Base-by-base conservation (phyloP, 2,888 invertebrate species). In the Sarcophaga caerulescens region DNA sequence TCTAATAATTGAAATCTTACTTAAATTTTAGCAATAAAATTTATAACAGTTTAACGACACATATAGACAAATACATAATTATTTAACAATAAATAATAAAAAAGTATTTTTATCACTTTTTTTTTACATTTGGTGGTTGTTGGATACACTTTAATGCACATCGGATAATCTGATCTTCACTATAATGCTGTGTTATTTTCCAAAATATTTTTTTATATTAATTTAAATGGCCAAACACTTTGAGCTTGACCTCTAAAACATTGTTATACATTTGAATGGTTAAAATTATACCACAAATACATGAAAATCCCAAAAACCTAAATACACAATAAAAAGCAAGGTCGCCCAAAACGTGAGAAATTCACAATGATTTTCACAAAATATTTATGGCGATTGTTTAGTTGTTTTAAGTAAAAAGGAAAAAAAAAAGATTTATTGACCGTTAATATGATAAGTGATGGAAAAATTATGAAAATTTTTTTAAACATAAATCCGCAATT, bases 221-320 rank as follows among this genome's bases (percentile, higher is more conserved):
- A 68, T 66, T 68, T 11, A 62, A 63, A 63, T 71, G 23, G 14
- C 19, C 35, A 47, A 57, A 80, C 75, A 59, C 52, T 63, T 65
- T 83, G 80, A 71, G 76, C 77, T 83, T 86, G 86, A 86, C 86
- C 80, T 86, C 52, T 70, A 62, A 84, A 71, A 77, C 23, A 3
- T 66, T 59, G 60, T 47, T 65, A 74, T 47, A 78, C 14, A 47
- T 77, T 74, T 74, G 35, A 35, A 23, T 63, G 12, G n/a, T 59
- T 63, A 19, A 14, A 68, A 60, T 52, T 44, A 52, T 52, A 65
- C 21, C 62, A 60, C 35, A 25, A n/a, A 71, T 14, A 47, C 75
- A 74, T 19, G 66, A 74, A 73, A 66, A 66, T 52, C 44, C 65
- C 19, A 81, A 60, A 79, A 77, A 77, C 65, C 62, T 17, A 85